These are phyloP conservation scores for Cataglyphis rosenhaueri DNA, from an alignment of 2,888 invertebrate species.

Conservation along the genomic window DNA sequence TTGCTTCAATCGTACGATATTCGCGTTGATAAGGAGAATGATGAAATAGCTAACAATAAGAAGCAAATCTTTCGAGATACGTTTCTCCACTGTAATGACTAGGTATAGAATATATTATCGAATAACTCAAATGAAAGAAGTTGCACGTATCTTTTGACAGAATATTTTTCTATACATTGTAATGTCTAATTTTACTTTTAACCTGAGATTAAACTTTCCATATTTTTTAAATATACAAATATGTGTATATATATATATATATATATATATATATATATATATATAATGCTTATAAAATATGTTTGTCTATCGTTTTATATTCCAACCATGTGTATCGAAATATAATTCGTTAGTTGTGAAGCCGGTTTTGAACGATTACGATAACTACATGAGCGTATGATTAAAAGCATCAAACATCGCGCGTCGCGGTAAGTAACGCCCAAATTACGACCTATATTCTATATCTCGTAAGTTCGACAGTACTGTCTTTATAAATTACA, in stretches of 20 bases:
- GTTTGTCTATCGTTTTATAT: conserved; percentile 4
- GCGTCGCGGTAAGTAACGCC: conserved; percentile 48
- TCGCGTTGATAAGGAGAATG: not conserved
- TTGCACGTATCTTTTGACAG: not conserved
- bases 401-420: conserved; percentile 26
- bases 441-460: conserved; percentile 66
- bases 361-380: conserved; percentile 58
- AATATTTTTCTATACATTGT: not conserved
- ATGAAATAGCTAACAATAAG: not conserved
- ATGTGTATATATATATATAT: too few species aligned
- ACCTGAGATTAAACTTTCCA: not conserved
- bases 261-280: too few species aligned
- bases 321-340: not conserved
- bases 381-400: conserved; percentile 53
- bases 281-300: not conserved
- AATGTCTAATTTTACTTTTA: not conserved
- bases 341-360: conserved; percentile 49
- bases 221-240: not conserved
- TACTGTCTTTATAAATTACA: conserved; percentile 67
- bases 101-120: not conserved
- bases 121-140: not conserved
- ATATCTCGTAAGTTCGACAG: conserved; percentile 57
- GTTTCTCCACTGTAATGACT: not conserved
- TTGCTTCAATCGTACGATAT: not conserved
- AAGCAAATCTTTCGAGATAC: not conserved